Evolutionary conservation across 2,113 vertebrate genomes (phyloP).

Genomic region (Cephalopterus ornatus): DNA sequence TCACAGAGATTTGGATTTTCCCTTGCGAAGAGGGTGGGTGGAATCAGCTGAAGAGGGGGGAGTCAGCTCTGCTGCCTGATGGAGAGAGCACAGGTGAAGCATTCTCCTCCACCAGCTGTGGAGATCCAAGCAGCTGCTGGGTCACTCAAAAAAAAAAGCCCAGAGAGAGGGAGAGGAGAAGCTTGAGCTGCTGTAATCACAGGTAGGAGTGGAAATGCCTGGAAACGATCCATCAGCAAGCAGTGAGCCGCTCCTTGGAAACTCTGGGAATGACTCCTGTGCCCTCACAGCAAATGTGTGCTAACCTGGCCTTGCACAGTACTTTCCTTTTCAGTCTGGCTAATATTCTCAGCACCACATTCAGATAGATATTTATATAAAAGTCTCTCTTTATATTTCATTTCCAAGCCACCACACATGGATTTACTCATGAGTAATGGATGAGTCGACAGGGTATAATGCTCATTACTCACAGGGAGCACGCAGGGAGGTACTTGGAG

Average conservation of each 20-base stretch:
- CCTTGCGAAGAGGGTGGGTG: neutral
- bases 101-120: neutral
- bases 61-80: neutral
- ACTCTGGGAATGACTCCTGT: neutral
- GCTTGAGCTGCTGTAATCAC: constrained; percentile 15
- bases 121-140: neutral
- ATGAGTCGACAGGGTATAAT: constrained; percentile 34
- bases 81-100: neutral
- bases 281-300: rapidly evolving
- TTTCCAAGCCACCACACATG: constrained; percentile 4
- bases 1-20: neutral
- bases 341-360: neutral
- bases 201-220: neutral
- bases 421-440: constrained; percentile 28
- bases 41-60: neutral
- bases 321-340: neutral
- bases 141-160: neutral
- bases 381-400: neutral
- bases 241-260: neutral
- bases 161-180: neutral
- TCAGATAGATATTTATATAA: neutral
- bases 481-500: neutral
- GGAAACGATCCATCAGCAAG: neutral
- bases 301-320: neutral
- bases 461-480: constrained; percentile 49